Conservation (phyloP, 2,113 vertebrate genomes). For the Taxidea taxus region DNA sequence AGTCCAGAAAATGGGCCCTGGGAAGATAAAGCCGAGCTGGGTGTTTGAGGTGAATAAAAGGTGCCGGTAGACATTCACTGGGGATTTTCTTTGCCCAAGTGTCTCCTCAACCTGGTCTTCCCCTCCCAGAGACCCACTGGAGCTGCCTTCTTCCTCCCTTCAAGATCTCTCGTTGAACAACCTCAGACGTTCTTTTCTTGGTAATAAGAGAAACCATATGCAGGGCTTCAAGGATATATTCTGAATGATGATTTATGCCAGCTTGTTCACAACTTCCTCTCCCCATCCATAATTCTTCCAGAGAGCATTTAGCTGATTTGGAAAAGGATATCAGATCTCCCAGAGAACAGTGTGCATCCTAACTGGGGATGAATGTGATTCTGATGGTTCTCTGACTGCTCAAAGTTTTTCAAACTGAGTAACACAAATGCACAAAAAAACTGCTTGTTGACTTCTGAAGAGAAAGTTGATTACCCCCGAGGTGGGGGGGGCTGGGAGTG, state of each 20-base stretch:
- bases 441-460: background rate
- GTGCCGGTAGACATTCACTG: background rate
- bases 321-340: slow-evolving; percentile 11
- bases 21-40: slow-evolving; percentile 1
- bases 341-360: background rate
- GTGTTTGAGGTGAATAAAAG: background rate
- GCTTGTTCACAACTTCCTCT: background rate
- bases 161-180: background rate
- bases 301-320: slow-evolving; percentile 36
- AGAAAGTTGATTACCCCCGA: background rate
- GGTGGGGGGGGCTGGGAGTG: background rate
- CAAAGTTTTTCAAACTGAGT: background rate
- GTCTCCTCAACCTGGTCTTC: background rate
- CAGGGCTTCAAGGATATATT: background rate
- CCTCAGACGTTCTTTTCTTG: background rate
- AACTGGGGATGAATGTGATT: background rate
- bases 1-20: slow-evolving; percentile 57
- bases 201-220: background rate
- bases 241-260: background rate
- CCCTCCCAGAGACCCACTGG: background rate
- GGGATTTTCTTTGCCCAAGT: background rate
- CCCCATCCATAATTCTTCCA: slow-evolving; percentile 2
- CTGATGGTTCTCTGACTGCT: background rate
- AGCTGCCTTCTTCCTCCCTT: background rate
- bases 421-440: background rate